These are phyloP conservation scores for Torymus auratus DNA, from an alignment of 2,888 invertebrate genomes.

Conservation along the genomic window DNA sequence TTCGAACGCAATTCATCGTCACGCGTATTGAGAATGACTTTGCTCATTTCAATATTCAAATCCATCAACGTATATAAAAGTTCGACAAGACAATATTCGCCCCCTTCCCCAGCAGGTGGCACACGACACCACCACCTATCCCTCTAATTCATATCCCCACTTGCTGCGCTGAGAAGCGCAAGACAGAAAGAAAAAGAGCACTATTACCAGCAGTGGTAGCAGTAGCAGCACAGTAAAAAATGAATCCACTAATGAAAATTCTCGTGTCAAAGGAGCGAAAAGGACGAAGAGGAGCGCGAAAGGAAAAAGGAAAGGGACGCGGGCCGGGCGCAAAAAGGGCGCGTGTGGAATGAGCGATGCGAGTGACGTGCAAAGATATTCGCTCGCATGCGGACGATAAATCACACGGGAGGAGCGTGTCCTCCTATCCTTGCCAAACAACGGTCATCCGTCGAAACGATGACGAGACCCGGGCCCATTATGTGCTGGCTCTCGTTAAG, in stretches of 20 bases:
- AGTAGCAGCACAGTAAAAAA: conserved; percentile 35
- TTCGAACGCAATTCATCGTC: too few relatives aligned
- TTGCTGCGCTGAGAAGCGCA: background rate
- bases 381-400: conserved; percentile 30
- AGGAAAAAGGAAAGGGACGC: background rate
- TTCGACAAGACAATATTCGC: background rate
- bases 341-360: conserved; percentile 31
- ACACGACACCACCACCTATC: background rate
- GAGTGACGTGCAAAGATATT: conserved; percentile 54
- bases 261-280: conserved; percentile 36
- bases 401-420: conserved; percentile 39
- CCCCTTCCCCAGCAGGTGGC: background rate
- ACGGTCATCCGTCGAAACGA: conserved; percentile 36
- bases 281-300: background rate
- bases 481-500: background rate
- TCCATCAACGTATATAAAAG: too few relatives aligned
- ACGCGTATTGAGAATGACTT: too few relatives aligned
- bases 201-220: too few relatives aligned
- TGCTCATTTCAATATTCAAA: too few relatives aligned
- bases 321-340: background rate
- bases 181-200: background rate
- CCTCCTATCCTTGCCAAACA: conserved; percentile 14
- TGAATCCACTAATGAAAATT: conserved; percentile 57
- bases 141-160: conserved; percentile 9
- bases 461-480: background rate